Percentiles rank a stretch among this genome's conserved stretches.
Evolutionary conservation across 2,888 invertebrate species (phyloP).

Genomic region (Polia nebulosa): DNA sequence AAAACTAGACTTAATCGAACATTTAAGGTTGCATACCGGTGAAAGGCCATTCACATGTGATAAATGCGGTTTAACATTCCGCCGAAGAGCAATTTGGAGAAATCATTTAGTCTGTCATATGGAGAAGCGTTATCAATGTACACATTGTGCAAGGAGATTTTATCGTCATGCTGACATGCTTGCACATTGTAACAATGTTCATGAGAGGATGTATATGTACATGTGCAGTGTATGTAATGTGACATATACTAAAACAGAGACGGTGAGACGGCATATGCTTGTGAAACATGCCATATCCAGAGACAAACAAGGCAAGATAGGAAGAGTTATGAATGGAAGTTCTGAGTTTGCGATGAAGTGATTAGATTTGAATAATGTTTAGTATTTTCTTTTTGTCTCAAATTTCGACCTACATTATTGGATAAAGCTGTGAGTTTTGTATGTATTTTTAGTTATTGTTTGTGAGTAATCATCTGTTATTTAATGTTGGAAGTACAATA

Average conservation of each 20-base stretch:
- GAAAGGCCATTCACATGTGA: slow-evolving; percentile 86
- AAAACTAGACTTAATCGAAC: slow-evolving; percentile 79
- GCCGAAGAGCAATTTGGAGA: slow-evolving; percentile 81
- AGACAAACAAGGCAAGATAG: slow-evolving; percentile 83
- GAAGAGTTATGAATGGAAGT: slow-evolving; percentile 70
- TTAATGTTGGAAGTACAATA: neutral
- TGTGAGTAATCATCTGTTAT: no score
- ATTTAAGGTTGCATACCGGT: slow-evolving; percentile 83
- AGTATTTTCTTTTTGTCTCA: neutral
- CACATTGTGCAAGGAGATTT: slow-evolving; percentile 82
- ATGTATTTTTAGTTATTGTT: neutral
- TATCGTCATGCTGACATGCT: slow-evolving; percentile 75
- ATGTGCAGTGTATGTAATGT: slow-evolving; percentile 80
- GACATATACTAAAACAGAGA: slow-evolving; percentile 80
- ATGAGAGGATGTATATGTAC: slow-evolving; percentile 81
- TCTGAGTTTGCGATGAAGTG: slow-evolving; percentile 21
- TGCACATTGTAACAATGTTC: slow-evolving; percentile 82
- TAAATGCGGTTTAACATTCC: slow-evolving; percentile 85
- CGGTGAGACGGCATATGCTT: slow-evolving; percentile 82
- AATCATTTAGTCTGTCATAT: slow-evolving; percentile 83
- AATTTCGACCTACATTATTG: neutral
- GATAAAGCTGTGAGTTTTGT: neutral
- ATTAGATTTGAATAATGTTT: neutral
- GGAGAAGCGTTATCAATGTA: slow-evolving; percentile 82
- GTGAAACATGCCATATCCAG: slow-evolving; percentile 83